These are phyloP conservation scores for Gymnoscopelus braueri DNA, from an alignment of 2,797 vertebrate genomes.

Conservation along the genomic window DNA sequence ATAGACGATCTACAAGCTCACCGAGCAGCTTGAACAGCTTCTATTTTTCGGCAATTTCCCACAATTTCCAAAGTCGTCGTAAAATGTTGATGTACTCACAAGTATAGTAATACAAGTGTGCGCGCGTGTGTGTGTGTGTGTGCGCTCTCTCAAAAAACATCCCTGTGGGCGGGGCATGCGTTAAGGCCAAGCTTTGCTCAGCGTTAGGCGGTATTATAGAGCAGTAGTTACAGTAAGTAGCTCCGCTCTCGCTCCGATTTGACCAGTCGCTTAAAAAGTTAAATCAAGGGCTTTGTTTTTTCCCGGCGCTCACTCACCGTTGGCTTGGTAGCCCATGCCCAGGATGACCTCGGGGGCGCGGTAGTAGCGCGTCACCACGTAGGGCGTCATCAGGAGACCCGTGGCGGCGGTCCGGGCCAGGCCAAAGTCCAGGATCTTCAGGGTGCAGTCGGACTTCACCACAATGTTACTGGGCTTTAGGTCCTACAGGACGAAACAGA, in stretches of 20 bases:
- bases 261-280: too few relatives aligned
- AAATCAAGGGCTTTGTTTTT: too few relatives aligned
- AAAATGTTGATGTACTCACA: too few relatives aligned
- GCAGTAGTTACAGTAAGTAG: too few relatives aligned
- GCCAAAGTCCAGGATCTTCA: conserved; percentile 99
- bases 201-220: too few relatives aligned
- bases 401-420: conserved; percentile 96
- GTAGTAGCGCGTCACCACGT: conserved; percentile 98
- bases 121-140: conserved; percentile 10
- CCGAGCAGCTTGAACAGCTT: too few relatives aligned
- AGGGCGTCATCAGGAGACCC: conserved; percentile 98
- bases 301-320: conserved; percentile 80
- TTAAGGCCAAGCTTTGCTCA: too few relatives aligned
- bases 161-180: conserved; percentile 15
- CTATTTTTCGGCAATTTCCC: too few relatives aligned
- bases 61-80: too few relatives aligned
- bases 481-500: conserved; percentile 78
- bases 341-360: conserved; percentile 97
- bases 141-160: conserved; percentile 34
- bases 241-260: too few relatives aligned
- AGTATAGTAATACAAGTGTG: background rate
- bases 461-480: conserved; percentile 99
- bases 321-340: conserved; percentile 99
- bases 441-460: conserved; percentile 98
- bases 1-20: too few relatives aligned